These are phyloP conservation scores for Spizaetus ornatus DNA, from an alignment of 2,113 vertebrate species.

Conservation along the genomic window DNA sequence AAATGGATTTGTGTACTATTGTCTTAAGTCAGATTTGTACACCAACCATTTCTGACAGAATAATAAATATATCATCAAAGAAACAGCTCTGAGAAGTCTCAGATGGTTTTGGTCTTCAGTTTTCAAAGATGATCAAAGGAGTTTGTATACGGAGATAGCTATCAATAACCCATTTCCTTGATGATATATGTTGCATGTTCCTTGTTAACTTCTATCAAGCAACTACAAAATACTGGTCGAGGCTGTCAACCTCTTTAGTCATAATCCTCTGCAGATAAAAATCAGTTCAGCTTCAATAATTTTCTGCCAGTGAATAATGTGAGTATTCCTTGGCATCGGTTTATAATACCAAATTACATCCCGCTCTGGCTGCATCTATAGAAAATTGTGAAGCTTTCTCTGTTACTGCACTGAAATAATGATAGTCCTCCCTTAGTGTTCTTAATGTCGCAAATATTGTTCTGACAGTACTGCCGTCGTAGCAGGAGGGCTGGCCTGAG, in stretches of 20 bases:
- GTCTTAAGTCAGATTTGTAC: neutral
- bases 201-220: neutral
- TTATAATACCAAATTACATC: neutral
- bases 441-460: neutral
- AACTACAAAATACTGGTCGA: neutral
- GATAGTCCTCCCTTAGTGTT: neutral
- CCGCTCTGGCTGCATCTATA: neutral
- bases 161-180: neutral
- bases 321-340: neutral
- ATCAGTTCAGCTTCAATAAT: neutral
- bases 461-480: accelerated
- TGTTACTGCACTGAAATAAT: neutral
- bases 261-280: neutral
- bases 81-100: neutral
- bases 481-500: neutral
- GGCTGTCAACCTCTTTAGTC: neutral
- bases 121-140: neutral
- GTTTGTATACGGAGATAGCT: neutral
- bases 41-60: neutral
- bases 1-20: neutral
- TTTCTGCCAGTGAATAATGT: neutral
- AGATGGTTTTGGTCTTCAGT: neutral
- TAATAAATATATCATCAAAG: neutral
- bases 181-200: neutral
- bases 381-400: neutral